Percentiles rank a stretch among this genome's conserved stretches.
Conservation (phyloP, 1,140 invertebrate genomes). For the Neodiprion pinetum region DNA sequence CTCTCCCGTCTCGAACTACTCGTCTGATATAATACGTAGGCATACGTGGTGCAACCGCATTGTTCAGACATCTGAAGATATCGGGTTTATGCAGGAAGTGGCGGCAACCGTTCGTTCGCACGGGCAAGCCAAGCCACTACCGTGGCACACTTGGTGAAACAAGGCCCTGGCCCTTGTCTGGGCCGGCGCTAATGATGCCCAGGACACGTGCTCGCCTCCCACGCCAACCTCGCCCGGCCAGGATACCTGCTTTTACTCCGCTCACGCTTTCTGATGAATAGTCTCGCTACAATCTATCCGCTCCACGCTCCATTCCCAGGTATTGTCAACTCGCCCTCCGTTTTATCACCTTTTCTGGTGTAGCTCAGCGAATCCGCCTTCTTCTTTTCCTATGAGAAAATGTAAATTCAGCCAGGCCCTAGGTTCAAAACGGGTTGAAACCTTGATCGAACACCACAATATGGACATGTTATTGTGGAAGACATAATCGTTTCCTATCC, state of each 20-base stretch:
- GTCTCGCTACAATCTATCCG: neutral
- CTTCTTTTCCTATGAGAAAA: neutral
- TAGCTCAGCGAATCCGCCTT: neutral
- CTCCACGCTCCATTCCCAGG: neutral
- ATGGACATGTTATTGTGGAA: too few species aligned
- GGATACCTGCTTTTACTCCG: conserved; percentile 1
- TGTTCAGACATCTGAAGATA: conserved; percentile 15
- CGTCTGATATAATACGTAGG: conserved; percentile 35
- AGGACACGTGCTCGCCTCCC: conserved; percentile 48
- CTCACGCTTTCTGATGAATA: neutral
- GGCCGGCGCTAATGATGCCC: conserved; percentile 46
- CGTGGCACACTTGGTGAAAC: neutral
- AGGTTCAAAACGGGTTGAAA: neutral
- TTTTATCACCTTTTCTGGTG: neutral
- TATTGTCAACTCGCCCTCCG: neutral
- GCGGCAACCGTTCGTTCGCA: neutral
- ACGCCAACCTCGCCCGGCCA: conserved; percentile 28
- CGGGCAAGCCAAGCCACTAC: neutral
- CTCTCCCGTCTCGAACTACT: conserved; percentile 21
- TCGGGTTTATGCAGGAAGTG: conserved; percentile 2
- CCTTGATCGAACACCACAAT: too few species aligned
- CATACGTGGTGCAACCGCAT: conserved; percentile 26
- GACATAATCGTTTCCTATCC: too few species aligned
- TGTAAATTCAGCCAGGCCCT: neutral
- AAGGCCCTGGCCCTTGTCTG: conserved; percentile 3